Percentiles rank a stretch among this genome's conserved stretches.
These are phyloP conservation scores for Tenthredo distinguenda DNA, from an alignment of 2,888 invertebrate species.

Conservation along the genomic window DNA sequence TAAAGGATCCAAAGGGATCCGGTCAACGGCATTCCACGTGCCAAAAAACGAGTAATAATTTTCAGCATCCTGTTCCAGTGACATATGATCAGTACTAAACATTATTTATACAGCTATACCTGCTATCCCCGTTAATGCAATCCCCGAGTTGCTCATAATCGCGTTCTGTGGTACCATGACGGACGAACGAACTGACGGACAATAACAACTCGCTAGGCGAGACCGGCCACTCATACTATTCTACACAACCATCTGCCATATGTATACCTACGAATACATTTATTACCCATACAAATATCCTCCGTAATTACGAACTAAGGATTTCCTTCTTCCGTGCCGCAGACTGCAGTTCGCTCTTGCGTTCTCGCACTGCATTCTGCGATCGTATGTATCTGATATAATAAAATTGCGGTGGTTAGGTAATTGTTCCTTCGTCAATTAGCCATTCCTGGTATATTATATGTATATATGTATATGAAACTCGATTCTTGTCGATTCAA, in stretches of 20 bases:
- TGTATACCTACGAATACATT: not conserved
- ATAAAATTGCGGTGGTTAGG: not conserved
- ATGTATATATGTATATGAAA: not conserved
- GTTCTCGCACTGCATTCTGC: not conserved
- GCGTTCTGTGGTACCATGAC: conserved; percentile 4
- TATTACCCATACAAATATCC: conserved; percentile 1
- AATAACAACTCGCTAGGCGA: conserved; percentile 36
- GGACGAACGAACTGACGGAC: not conserved
- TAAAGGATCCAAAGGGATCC: conserved; percentile 10
- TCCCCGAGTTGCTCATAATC: conserved; percentile 30
- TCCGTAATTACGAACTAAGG: conserved; percentile 37
- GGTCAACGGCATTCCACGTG: conserved; percentile 33
- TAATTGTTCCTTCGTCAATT: conserved; percentile 1
- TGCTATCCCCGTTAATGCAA: conserved; percentile 20
- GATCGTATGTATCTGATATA: conserved; percentile 2
- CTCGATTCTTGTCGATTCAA: not conserved
- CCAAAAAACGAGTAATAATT: conserved; percentile 41
- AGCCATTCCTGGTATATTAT: not conserved
- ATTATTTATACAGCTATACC: conserved; percentile 24
- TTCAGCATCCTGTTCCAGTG: conserved; percentile 42
- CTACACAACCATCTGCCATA: not conserved
- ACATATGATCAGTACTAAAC: conserved; percentile 2
- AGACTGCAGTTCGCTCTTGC: not conserved
- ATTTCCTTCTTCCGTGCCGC: conserved; percentile 15
- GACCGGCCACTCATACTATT: not conserved